Evolutionary conservation across 2,113 vertebrate genomes (phyloP).

Genomic region (Triplophysa siluroides): DNA sequence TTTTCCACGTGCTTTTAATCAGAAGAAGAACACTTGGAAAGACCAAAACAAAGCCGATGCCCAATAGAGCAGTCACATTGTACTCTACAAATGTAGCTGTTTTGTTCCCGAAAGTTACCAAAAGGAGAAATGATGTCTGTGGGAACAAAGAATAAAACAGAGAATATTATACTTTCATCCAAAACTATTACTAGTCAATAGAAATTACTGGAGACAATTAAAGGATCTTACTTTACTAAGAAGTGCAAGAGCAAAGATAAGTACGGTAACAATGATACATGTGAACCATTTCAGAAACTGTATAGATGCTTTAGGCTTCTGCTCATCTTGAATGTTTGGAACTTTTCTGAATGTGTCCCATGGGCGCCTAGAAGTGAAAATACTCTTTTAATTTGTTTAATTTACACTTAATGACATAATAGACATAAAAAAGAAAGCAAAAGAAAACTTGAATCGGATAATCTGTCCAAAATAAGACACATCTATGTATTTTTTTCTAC

Average conservation of each 20-base stretch:
- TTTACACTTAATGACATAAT: neutral
- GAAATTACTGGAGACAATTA: neutral
- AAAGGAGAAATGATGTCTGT: slow-evolving; percentile 64
- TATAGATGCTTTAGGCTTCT: slow-evolving; percentile 62
- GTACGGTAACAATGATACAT: slow-evolving; percentile 33
- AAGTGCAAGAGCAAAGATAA: slow-evolving; percentile 63
- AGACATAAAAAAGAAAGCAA: too few species aligned
- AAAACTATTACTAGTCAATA: neutral
- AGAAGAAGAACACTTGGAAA: slow-evolving; percentile 59
- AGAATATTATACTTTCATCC: neutral
- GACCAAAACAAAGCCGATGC: slow-evolving; percentile 59
- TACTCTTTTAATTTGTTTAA: neutral
- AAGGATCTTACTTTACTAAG: slow-evolving; percentile 67
- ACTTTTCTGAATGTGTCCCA: slow-evolving; percentile 65
- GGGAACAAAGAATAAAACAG: neutral
- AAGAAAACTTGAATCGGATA: too few species aligned
- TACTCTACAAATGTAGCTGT: slow-evolving; percentile 34
- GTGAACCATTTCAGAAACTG: slow-evolving; percentile 52
- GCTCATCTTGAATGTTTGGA: slow-evolving; percentile 60
- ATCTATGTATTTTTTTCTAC: too few species aligned
- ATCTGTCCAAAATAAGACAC: too few species aligned
- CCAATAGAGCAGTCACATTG: slow-evolving; percentile 59
- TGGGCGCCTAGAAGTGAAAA: slow-evolving; percentile 38
- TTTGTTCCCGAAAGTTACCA: slow-evolving; percentile 62
- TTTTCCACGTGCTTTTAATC: slow-evolving; percentile 68